A percentile compares a stretch with the other conserved stretches of the same genome.
These are phyloP conservation scores for Boloria selene DNA, from an alignment of 2,888 invertebrate genomes.

Conservation along the genomic window DNA sequence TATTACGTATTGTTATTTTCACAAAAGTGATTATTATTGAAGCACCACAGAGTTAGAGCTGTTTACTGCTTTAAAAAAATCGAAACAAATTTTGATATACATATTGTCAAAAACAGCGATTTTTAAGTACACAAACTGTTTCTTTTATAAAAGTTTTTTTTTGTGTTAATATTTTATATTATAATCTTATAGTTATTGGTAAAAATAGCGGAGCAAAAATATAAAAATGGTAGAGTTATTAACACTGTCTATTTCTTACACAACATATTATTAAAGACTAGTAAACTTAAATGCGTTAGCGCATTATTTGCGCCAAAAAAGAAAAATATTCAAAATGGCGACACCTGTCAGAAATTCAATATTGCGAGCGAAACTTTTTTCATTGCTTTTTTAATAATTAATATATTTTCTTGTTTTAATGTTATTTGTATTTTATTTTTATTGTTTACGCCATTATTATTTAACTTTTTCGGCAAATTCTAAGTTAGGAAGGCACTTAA, in stretches of 20 bases:
- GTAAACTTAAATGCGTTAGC: constrained; percentile 61
- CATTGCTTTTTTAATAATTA: too few species aligned
- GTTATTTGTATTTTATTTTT: too few species aligned
- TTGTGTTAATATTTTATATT: too few species aligned
- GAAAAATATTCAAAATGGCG: constrained; percentile 4
- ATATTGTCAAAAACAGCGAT: too few species aligned
- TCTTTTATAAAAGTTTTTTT: too few species aligned
- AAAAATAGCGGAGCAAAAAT: too few species aligned
- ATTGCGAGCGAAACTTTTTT: too few species aligned
- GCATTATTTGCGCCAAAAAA: constrained; percentile 40
- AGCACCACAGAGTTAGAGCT: not conserved
- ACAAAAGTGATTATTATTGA: constrained; percentile 12
- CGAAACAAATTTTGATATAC: not conserved
- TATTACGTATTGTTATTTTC: constrained; percentile 8
- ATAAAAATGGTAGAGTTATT: constrained; percentile 31
- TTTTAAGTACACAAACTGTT: too few species aligned
- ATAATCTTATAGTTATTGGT: constrained; percentile 11
- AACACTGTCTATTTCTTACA: constrained; percentile 33
- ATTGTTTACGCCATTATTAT: not conserved
- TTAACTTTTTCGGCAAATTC: constrained; percentile 25
- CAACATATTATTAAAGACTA: constrained; percentile 64
- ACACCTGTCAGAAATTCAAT: too few species aligned
- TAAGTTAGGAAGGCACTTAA: constrained; percentile 59
- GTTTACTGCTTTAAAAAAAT: not conserved
- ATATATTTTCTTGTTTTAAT: too few species aligned